Conservation (phyloP, 1,140 invertebrate species). For the Chrysoperla carnea region DNA sequence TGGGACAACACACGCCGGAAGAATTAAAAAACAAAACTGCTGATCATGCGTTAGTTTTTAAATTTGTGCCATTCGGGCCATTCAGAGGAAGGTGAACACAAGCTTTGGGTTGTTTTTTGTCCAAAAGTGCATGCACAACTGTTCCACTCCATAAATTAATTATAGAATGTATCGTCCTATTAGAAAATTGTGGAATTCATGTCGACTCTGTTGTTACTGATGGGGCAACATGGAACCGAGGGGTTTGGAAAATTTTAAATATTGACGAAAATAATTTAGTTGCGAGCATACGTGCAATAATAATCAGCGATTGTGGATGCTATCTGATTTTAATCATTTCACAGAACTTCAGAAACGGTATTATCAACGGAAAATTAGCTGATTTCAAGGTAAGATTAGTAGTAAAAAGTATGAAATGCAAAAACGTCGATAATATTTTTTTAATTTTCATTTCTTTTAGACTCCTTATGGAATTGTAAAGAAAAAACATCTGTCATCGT, state of each 20-base stretch:
- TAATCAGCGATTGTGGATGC: background rate
- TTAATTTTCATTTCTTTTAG: too few relatives aligned
- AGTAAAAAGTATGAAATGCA: slow-evolving; percentile 13
- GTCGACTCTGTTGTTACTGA: slow-evolving; percentile 4
- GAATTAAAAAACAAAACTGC: too few relatives aligned
- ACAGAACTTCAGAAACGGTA: background rate
- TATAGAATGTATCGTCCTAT: background rate
- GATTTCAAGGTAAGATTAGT: slow-evolving; percentile 5
- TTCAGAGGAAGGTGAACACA: background rate
- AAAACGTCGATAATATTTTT: slow-evolving; percentile 8
- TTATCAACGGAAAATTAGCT: background rate
- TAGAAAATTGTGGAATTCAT: slow-evolving; percentile 6
- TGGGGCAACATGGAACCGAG: slow-evolving; percentile 5
- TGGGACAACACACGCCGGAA: too few relatives aligned
- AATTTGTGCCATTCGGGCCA: too few relatives aligned
- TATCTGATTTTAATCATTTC: background rate
- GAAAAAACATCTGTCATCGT: too few relatives aligned
- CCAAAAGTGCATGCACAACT: slow-evolving; percentile 3
- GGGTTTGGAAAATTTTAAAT: slow-evolving; percentile 1
- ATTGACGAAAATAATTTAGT: background rate
- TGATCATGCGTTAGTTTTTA: too few relatives aligned
- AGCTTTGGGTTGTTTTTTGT: slow-evolving; percentile 3
- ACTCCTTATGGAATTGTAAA: too few relatives aligned
- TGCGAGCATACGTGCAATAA: background rate
- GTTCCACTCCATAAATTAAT: slow-evolving; percentile 4